Conservation (phyloP, 2,797 vertebrate genomes). For the Sciurus vulgaris region DNA sequence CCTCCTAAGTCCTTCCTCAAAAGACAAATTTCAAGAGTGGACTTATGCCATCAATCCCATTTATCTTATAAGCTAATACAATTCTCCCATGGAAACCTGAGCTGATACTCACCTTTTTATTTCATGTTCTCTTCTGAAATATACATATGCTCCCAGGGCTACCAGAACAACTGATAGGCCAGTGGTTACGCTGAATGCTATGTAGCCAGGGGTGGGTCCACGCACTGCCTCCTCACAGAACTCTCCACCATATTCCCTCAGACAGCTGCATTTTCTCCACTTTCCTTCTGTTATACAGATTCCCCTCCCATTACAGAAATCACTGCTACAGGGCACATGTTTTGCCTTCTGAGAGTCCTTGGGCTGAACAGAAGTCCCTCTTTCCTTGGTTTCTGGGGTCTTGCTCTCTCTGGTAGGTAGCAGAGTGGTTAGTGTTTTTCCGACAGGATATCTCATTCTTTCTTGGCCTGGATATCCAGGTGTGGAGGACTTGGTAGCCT, state of each 20-base stretch:
- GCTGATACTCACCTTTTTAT: slow-evolving; percentile 87
- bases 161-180: slow-evolving; percentile 86
- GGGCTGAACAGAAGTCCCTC: slow-evolving; percentile 4
- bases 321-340: slow-evolving; percentile 86
- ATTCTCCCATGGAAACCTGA: background rate
- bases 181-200: slow-evolving; percentile 87
- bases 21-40: background rate
- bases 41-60: background rate
- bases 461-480: background rate
- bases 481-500: background rate
- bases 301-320: slow-evolving; percentile 88
- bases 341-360: slow-evolving; percentile 76
- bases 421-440: background rate
- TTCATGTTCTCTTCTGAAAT: slow-evolving; percentile 86
- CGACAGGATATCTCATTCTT: background rate
- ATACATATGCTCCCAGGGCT: slow-evolving; percentile 88
- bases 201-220: slow-evolving; percentile 85
- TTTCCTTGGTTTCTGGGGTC: background rate
- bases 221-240: slow-evolving; percentile 89
- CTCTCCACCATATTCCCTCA: slow-evolving; percentile 89
- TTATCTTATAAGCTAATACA: background rate
- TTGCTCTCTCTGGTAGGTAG: background rate
- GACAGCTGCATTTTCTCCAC: slow-evolving; percentile 88
- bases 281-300: slow-evolving; percentile 86
- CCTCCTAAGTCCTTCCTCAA: background rate